phyloP scores from a whole-genome alignment of 2,888 invertebrate species.

The Phortica okadai region DNA sequence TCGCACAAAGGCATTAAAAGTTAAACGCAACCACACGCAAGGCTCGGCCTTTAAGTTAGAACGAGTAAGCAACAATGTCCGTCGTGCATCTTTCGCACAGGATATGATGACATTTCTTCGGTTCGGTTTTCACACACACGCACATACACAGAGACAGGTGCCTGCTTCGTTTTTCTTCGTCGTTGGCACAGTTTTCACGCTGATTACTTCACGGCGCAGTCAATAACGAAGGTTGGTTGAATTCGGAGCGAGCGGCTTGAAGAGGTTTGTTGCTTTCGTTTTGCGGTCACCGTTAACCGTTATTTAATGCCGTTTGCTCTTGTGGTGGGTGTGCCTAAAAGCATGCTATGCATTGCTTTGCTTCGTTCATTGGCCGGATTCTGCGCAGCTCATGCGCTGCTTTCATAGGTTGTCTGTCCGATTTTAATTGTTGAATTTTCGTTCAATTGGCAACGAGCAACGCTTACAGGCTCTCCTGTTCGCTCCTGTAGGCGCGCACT shows the following conservation, averaged over 20 bases:
- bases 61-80: slow-evolving; percentile 45
- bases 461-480: neutral
- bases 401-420: slow-evolving; percentile 61
- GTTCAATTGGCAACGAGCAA: slow-evolving; percentile 41
- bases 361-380: slow-evolving; percentile 54
- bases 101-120: slow-evolving; percentile 42
- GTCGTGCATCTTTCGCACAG: slow-evolving; percentile 50
- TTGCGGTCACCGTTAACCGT: slow-evolving; percentile 52
- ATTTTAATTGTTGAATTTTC: slow-evolving; percentile 42
- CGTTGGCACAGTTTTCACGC: slow-evolving; percentile 38
- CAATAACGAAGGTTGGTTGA: too few relatives aligned
- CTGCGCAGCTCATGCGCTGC: slow-evolving; percentile 67
- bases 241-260: slow-evolving; percentile 48
- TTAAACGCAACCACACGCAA: slow-evolving; percentile 11
- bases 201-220: neutral
- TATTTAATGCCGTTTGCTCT: slow-evolving; percentile 52
- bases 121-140: slow-evolving; percentile 54
- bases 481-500: slow-evolving; percentile 36
- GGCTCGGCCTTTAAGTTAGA: slow-evolving; percentile 46
- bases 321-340: slow-evolving; percentile 67
- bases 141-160: slow-evolving; percentile 39
- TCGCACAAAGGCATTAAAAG: slow-evolving; percentile 30
- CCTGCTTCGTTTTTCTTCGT: slow-evolving; percentile 39
- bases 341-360: slow-evolving; percentile 34
- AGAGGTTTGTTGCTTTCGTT: slow-evolving; percentile 51